Percentiles rank a stretch among this genome's conserved stretches.
These are phyloP conservation scores for Nesogale talazaci DNA, from an alignment of 2,113 vertebrate species.

Conservation along the genomic window DNA sequence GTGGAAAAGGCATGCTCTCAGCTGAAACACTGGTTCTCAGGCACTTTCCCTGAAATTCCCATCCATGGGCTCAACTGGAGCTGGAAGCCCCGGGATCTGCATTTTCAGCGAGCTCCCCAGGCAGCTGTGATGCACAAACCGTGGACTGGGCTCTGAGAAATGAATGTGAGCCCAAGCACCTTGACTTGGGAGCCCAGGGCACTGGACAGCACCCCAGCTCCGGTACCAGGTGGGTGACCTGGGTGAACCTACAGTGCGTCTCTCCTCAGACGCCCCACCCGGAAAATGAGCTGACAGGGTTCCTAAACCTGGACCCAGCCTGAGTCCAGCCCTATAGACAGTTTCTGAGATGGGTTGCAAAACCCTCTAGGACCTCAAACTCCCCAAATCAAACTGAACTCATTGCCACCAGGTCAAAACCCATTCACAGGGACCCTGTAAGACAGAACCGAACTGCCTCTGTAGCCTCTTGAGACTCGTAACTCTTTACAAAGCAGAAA, in stretches of 20 bases:
- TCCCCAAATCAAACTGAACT: too few relatives aligned
- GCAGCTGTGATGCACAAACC: background rate
- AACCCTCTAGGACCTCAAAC: too few relatives aligned
- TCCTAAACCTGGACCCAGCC: background rate
- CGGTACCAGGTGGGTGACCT: background rate
- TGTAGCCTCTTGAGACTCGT: too few relatives aligned
- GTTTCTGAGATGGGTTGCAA: too few relatives aligned
- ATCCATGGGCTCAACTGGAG: background rate
- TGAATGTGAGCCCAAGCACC: background rate
- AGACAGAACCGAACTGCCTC: too few relatives aligned
- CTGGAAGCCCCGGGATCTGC: background rate
- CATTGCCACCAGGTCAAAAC: too few relatives aligned
- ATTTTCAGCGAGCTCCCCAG: background rate
- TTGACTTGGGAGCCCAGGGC: background rate
- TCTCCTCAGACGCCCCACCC: background rate
- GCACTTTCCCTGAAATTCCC: background rate
- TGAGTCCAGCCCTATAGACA: too few relatives aligned
- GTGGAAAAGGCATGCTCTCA: background rate
- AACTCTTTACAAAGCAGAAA: too few relatives aligned
- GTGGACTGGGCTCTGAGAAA: background rate
- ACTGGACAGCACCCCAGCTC: background rate
- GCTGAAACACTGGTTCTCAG: slow-evolving; percentile 7
- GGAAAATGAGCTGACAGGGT: background rate
- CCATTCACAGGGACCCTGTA: too few relatives aligned
- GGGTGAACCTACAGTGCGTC: background rate